phyloP scores from a whole-genome alignment of 2,797 vertebrate species.

The Betta splendens region DNA sequence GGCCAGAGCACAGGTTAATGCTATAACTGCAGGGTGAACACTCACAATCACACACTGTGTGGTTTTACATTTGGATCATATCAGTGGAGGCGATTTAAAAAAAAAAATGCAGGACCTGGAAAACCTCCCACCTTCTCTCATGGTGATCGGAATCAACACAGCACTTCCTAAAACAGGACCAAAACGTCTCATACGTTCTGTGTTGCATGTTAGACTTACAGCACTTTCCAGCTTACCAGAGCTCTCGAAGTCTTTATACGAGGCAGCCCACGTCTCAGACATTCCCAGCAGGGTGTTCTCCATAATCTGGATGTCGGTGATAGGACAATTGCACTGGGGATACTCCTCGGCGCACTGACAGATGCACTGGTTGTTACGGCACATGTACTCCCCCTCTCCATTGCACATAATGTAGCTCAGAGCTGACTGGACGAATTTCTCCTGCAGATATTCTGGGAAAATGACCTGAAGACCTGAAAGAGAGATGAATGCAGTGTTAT shows the following conservation, averaged over 20 bases:
- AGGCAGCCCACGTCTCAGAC: conserved; percentile 93
- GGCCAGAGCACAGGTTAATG: no score
- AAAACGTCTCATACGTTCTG: no score
- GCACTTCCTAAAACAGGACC: no score
- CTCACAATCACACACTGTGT: no score
- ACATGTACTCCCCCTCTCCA: conserved; percentile 95
- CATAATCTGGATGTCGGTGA: conserved; percentile 99
- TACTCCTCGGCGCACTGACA: conserved; percentile 95
- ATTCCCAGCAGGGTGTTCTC: conserved; percentile 93
- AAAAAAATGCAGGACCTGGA: no score
- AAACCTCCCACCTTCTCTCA: conserved; percentile 8
- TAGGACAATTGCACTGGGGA: conserved; percentile 98
- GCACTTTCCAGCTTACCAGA: conserved; percentile 86
- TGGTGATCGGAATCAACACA: not conserved
- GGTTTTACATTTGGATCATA: no score
- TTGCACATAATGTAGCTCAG: conserved; percentile 99
- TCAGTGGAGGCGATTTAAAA: no score
- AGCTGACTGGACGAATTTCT: conserved; percentile 99
- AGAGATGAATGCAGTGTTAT: conserved; percentile 23
- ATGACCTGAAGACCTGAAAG: conserved; percentile 95
- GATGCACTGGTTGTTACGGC: conserved; percentile 92
- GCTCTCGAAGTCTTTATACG: conserved; percentile 98
- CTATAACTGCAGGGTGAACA: no score
- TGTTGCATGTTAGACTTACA: no score
- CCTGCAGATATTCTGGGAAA: conserved; percentile 97